phyloP scores from a whole-genome alignment of 2,888 invertebrate species.

The Marasmarcha lunaedactyla region DNA sequence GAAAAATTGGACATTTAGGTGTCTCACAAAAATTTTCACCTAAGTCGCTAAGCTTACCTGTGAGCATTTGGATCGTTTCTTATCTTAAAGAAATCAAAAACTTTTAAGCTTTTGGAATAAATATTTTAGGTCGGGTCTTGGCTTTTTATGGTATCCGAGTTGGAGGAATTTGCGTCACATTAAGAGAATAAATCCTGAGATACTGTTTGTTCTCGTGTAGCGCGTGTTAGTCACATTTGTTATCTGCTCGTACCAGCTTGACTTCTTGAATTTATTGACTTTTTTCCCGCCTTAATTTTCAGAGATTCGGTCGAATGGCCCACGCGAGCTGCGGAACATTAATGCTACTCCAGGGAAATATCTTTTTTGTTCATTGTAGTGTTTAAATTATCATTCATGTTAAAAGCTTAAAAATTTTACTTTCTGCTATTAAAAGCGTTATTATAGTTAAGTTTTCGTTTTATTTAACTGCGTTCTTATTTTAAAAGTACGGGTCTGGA shows the following conservation, averaged over 20 bases:
- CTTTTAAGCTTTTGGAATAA: too few species aligned
- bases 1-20: too few species aligned
- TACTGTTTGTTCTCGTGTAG: neutral
- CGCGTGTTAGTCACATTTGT: constrained; percentile 32
- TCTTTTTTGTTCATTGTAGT: constrained; percentile 50
- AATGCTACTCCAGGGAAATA: constrained; percentile 62
- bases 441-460: too few species aligned
- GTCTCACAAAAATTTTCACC: too few species aligned
- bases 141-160: too few species aligned
- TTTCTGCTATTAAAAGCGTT: too few species aligned
- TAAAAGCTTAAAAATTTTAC: neutral
- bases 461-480: too few species aligned
- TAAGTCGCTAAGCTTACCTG: too few species aligned
- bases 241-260: constrained; percentile 40
- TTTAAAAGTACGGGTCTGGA: neutral
- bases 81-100: too few species aligned
- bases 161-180: neutral
- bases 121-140: too few species aligned
- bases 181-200: neutral
- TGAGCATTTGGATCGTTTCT: too few species aligned
- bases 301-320: constrained; percentile 65
- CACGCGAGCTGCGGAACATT: constrained; percentile 58
- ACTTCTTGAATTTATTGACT: constrained; percentile 62
- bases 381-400: constrained; percentile 40
- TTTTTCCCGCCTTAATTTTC: constrained; percentile 62